Base-by-base conservation (phyloP, 2,888 invertebrate species). In the Anagyrus pseudococci region DNA sequence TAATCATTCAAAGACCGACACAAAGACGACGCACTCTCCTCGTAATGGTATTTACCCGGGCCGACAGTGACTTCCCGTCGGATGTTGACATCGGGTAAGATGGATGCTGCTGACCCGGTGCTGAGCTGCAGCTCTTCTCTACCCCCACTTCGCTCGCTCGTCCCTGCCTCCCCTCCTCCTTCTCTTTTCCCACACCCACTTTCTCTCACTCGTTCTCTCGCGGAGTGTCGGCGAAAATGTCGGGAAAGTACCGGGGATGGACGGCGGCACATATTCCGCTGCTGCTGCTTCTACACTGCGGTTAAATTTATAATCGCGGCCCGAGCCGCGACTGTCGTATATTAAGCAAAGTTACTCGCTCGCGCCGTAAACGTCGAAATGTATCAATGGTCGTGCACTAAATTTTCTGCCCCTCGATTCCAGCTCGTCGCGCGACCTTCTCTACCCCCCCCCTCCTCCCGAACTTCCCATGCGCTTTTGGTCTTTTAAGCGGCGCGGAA, bases 311-410 rank as follows among this genome's bases (percentile, higher is more conserved):
- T 71, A 71, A 70, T 69, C 71, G n/a, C n/a, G n/a, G n/a, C 64
- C 58, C 66, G 71, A 76, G 73, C 71, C 71, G 50, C 43, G 67
- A n/a, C n/a, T n/a, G n/a, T 66, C 70, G 70, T 76, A 73, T 72
- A 77, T 78, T 73, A 74, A 67, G 71, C 66, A 68, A 77, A 77
- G 73, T 77, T 75, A 74, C 57, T 47, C 60, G 57, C 25, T 10
- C 69, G 69, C 74, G 75, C 75, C 75, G 78, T 78, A 77, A 78
- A 78, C 64, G 75, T 76, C 76, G 71, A 73, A 75, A 77, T 78
- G 76, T 75, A 78, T 77, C 77, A 77, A 77, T 77, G 75, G 74
- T 69, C 64, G 63, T 67, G 70, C 69, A 69, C 68, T 71, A 72
- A 72, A 73, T 74, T 77, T 72, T 63, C 58, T n/a, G n/a, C n/a